Conservation (phyloP, 2,113 vertebrate species). For the Thryonomys swinderianus region DNA sequence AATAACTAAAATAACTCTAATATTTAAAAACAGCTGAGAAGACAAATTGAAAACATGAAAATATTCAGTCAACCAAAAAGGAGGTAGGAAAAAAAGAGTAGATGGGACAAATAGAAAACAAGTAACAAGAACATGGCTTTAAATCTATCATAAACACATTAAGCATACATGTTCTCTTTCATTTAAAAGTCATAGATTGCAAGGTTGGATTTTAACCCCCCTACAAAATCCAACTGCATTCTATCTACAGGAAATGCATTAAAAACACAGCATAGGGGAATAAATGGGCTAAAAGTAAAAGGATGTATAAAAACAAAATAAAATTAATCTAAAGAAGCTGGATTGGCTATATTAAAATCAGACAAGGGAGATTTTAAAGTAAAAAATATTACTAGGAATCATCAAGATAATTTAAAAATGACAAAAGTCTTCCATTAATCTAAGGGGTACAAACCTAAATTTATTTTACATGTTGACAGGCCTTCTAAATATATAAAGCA, state of each 20-base stretch:
- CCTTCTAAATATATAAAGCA: not conserved
- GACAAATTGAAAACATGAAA: not conserved
- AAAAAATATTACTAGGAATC: not conserved
- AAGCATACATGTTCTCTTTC: not conserved
- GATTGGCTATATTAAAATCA: not conserved
- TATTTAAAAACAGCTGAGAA: not conserved
- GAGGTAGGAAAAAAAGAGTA: not conserved
- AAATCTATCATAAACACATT: not conserved
- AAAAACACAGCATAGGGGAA: not conserved
- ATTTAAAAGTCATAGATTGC: not conserved
- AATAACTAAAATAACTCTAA: not conserved
- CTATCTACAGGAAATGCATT: not conserved
- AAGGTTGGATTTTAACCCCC: not conserved
- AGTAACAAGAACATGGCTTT: not conserved
- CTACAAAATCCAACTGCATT: not conserved
- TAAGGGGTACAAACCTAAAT: not conserved
- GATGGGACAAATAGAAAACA: not conserved
- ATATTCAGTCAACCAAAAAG: not conserved
- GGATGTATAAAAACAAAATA: not conserved
- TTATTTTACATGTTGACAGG: not conserved
- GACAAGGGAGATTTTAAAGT: not conserved
- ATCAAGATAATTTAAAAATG: constrained; percentile 3
- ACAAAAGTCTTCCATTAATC: not conserved
- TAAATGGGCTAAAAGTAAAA: not conserved
- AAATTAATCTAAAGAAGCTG: not conserved